Conservation (phyloP, 2,888 invertebrate genomes). For the Stenodera caucasica region DNA sequence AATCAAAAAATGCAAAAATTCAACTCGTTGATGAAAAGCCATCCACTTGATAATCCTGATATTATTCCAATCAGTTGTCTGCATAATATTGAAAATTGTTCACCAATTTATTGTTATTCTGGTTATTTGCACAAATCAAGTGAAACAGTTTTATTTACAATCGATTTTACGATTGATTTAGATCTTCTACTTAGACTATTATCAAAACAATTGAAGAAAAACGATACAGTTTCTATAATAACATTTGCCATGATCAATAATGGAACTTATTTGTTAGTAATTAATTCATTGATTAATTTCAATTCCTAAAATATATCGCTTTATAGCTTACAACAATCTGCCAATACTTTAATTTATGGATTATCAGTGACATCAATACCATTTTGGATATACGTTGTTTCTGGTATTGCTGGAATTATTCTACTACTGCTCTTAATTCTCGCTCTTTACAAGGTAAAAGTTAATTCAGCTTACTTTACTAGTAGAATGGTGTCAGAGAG, state of each 20-base stretch:
- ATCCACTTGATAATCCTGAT: too few species aligned
- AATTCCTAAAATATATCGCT: not conserved
- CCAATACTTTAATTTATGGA: conserved; percentile 26
- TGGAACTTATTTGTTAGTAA: conserved; percentile 14
- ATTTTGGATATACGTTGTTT: conserved; percentile 53
- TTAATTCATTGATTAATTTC: not conserved
- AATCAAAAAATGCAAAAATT: not conserved
- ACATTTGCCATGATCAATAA: conserved; percentile 9
- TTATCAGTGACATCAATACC: conserved; percentile 37
- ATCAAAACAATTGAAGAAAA: conserved; percentile 4
- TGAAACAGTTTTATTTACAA: conserved; percentile 27
- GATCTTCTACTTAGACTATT: conserved; percentile 21
- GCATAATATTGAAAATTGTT: conserved; percentile 27
- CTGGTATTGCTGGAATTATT: conserved; percentile 49
- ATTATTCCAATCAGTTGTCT: conserved; percentile 20
- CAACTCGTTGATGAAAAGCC: too few species aligned
- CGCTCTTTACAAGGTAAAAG: conserved; percentile 52
- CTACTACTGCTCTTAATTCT: conserved; percentile 50
- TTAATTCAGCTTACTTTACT: too few species aligned
- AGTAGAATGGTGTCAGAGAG: too few species aligned
- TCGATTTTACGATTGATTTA: conserved; percentile 31
- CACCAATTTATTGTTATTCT: conserved; percentile 30
- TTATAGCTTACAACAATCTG: conserved; percentile 17
- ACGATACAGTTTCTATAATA: conserved; percentile 6
- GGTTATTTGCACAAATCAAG: conserved; percentile 31